Conservation (phyloP, 2,888 invertebrate genomes). For the Campaea margaritaria region DNA sequence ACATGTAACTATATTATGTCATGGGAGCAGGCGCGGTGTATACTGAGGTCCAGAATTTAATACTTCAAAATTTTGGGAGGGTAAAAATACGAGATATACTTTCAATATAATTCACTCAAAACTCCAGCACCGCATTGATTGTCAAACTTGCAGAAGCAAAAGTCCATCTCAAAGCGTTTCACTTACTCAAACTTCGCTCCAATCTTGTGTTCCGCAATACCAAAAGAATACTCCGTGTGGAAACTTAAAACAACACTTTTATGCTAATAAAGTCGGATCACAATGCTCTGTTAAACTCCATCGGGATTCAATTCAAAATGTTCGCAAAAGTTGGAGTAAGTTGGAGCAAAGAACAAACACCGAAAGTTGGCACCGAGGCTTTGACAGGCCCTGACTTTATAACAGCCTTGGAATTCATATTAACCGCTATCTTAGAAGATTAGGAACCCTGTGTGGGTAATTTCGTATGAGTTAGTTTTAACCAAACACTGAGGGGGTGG, state of each 20-base stretch:
- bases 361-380: slow-evolving; percentile 51
- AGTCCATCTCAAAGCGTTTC: slow-evolving; percentile 13
- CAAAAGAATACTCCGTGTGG: slow-evolving; percentile 30
- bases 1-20: too few relatives aligned
- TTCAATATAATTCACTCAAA: too few relatives aligned
- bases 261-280: slow-evolving; percentile 46
- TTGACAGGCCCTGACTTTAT: slow-evolving; percentile 61
- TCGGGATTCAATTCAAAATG: slow-evolving; percentile 53
- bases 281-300: slow-evolving; percentile 51
- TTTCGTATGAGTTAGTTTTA: slow-evolving; percentile 65
- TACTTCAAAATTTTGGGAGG: too few relatives aligned
- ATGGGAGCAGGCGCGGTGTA: too few relatives aligned
- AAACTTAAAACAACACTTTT: slow-evolving; percentile 42
- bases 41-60: too few relatives aligned
- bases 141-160: slow-evolving; percentile 10
- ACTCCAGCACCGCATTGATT: slow-evolving; percentile 9
- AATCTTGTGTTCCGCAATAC: slow-evolving; percentile 24
- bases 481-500: slow-evolving; percentile 45
- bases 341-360: slow-evolving; percentile 53
- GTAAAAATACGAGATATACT: too few relatives aligned
- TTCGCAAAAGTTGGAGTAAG: slow-evolving; percentile 41
- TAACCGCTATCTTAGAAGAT: slow-evolving; percentile 66
- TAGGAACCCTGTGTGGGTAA: slow-evolving; percentile 62
- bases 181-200: slow-evolving; percentile 23
- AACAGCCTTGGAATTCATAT: slow-evolving; percentile 58